Evolutionary conservation across 2,113 vertebrate genomes (phyloP).

Genomic region (Promerops cafer): DNA sequence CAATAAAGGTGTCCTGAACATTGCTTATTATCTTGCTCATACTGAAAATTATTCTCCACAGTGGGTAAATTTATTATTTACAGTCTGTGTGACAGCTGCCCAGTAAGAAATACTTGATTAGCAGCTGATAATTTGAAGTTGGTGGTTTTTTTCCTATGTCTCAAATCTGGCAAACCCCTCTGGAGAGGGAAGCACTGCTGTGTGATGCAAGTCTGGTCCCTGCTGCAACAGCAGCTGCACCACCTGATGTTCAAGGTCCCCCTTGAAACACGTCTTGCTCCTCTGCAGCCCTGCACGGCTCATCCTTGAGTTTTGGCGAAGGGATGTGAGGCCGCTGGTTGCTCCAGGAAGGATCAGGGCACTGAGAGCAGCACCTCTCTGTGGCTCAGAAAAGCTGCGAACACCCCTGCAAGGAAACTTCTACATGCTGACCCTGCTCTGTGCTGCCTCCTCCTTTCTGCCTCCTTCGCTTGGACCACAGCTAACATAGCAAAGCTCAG

Average conservation of each 20-base stretch:
- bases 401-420: neutral
- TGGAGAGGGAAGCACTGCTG: neutral
- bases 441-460: conserved; percentile 22
- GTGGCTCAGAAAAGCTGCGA: neutral
- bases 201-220: neutral
- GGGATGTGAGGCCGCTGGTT: neutral
- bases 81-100: neutral
- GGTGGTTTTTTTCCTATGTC: neutral
- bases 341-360: neutral
- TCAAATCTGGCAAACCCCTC: neutral
- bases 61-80: neutral
- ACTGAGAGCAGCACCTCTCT: neutral
- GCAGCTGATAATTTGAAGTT: neutral
- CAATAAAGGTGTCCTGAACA: neutral
- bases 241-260: neutral
- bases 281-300: neutral
- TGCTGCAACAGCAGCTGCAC: neutral
- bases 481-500: neutral
- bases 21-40: neutral
- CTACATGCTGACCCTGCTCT: neutral
- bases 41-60: neutral
- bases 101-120: neutral
- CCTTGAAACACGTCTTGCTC: neutral
- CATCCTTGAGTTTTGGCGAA: neutral
- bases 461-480: conserved; percentile 33